Percentiles rank a stretch among this genome's conserved stretches.
Evolutionary conservation across 2,797 vertebrate species (phyloP).

Genomic region (Gambusia yucatana): DNA sequence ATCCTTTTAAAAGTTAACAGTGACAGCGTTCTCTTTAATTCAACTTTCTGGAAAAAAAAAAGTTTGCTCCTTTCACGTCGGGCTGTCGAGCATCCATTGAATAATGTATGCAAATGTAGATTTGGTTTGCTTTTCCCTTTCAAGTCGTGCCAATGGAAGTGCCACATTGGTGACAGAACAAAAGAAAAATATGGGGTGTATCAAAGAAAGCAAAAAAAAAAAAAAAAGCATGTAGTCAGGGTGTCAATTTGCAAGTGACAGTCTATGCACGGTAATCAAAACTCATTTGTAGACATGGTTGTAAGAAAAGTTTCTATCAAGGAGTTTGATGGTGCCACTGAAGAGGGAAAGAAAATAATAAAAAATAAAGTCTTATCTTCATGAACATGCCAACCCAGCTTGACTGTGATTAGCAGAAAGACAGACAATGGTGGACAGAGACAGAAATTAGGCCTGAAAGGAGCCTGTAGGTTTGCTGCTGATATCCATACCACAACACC

Average conservation of each 20-base stretch:
- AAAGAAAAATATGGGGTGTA: slow-evolving; percentile 60
- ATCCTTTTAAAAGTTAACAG: neutral
- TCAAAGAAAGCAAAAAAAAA: slow-evolving; percentile 60
- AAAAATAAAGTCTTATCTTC: slow-evolving; percentile 48
- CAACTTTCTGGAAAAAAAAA: slow-evolving; percentile 42
- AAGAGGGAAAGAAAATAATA: slow-evolving; percentile 6
- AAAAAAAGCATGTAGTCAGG: slow-evolving; percentile 54
- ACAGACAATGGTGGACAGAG: slow-evolving; percentile 50
- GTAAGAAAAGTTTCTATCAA: slow-evolving; percentile 48
- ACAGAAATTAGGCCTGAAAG: slow-evolving; percentile 50
- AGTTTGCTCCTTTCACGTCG: slow-evolving; percentile 13
- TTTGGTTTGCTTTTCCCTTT: slow-evolving; percentile 61
- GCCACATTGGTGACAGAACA: slow-evolving; percentile 71
- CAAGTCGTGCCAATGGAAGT: slow-evolving; percentile 66
- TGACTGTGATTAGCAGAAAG: slow-evolving; percentile 63
- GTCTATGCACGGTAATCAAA: slow-evolving; percentile 46
- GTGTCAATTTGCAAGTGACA: slow-evolving; percentile 65
- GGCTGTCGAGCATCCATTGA: slow-evolving; percentile 51
- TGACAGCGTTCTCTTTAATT: slow-evolving; percentile 31
- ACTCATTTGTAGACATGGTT: slow-evolving; percentile 59
- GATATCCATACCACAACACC: slow-evolving; percentile 47
- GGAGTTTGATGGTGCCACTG: slow-evolving; percentile 38
- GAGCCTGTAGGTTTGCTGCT: slow-evolving; percentile 54
- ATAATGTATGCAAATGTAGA: slow-evolving; percentile 65
- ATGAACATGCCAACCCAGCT: slow-evolving; percentile 33